Evolutionary conservation across 2,797 vertebrate species (phyloP).

Genomic region (Ceryle rudis): DNA sequence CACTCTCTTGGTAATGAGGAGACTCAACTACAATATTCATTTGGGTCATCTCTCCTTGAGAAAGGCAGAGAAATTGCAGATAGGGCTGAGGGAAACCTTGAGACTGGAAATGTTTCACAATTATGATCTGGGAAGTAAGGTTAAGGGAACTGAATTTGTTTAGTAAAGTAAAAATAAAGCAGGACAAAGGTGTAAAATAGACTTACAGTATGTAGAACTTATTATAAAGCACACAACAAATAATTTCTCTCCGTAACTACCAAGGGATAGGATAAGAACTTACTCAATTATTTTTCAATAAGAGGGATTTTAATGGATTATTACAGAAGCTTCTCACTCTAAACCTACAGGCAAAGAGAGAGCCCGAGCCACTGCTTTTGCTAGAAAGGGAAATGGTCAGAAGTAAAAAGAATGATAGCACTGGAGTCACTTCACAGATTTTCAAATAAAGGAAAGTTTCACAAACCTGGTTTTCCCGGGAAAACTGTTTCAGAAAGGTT

Average conservation of each 20-base stretch:
- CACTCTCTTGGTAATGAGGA: neutral
- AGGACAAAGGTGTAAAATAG: neutral
- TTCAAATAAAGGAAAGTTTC: neutral
- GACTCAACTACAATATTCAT: neutral
- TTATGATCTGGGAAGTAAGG: neutral
- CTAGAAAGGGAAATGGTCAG: neutral
- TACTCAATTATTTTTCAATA: neutral
- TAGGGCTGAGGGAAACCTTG: neutral
- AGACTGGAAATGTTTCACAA: neutral
- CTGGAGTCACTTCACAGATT: neutral
- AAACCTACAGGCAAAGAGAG: neutral
- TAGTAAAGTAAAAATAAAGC: neutral
- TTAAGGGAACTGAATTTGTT: neutral
- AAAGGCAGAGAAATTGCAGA: neutral
- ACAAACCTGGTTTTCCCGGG: neutral
- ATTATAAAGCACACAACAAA: neutral
- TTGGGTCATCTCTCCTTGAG: neutral
- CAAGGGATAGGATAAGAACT: neutral
- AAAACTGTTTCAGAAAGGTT: neutral
- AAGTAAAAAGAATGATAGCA: neutral
- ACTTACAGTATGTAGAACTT: neutral
- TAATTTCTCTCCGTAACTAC: neutral
- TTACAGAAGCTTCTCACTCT: neutral
- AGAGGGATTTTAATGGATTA: neutral
- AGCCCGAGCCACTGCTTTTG: neutral